These are phyloP conservation scores for Larimichthys polyactis DNA, from an alignment of 2,113 vertebrate species.

Conservation along the genomic window DNA sequence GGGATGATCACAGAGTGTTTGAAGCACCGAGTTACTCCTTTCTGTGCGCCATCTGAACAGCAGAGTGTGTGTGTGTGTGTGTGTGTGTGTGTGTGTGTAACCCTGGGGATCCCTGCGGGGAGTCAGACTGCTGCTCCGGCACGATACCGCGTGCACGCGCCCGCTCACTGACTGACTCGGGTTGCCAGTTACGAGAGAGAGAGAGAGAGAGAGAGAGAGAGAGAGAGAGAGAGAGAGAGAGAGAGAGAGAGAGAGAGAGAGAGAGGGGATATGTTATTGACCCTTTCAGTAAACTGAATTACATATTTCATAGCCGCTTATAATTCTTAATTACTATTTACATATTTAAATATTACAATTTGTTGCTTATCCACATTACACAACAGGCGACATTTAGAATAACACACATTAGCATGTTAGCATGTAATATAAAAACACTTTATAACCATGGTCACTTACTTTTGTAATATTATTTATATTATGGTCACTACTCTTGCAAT, in stretches of 20 bases:
- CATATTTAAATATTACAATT: neutral
- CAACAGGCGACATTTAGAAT: neutral
- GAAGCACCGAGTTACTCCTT: slow-evolving; percentile 53
- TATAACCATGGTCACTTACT: too few relatives aligned
- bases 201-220: too few relatives aligned
- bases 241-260: too few relatives aligned
- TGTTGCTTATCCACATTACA: neutral
- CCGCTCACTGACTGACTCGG: slow-evolving; percentile 31
- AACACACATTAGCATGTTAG: neutral
- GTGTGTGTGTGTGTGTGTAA: slow-evolving; percentile 38
- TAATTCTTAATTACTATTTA: too few relatives aligned
- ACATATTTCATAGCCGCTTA: neutral
- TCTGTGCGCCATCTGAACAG: slow-evolving; percentile 73
- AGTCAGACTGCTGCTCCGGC: slow-evolving; percentile 55
- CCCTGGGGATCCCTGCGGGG: slow-evolving; percentile 68
- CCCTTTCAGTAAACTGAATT: neutral
- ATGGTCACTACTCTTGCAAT: too few relatives aligned
- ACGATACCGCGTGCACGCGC: slow-evolving; percentile 38
- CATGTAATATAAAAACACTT: neutral
- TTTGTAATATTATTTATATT: too few relatives aligned
- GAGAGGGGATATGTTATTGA: neutral
- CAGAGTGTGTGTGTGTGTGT: slow-evolving; percentile 47
- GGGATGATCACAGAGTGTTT: slow-evolving; percentile 32
- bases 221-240: too few relatives aligned
- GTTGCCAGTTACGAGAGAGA: slow-evolving; percentile 63